A percentile compares a stretch with the other conserved stretches of the same genome.
Evolutionary conservation across 2,797 vertebrate species (phyloP).

Genomic region (Chaetophractus vellerosus): DNA sequence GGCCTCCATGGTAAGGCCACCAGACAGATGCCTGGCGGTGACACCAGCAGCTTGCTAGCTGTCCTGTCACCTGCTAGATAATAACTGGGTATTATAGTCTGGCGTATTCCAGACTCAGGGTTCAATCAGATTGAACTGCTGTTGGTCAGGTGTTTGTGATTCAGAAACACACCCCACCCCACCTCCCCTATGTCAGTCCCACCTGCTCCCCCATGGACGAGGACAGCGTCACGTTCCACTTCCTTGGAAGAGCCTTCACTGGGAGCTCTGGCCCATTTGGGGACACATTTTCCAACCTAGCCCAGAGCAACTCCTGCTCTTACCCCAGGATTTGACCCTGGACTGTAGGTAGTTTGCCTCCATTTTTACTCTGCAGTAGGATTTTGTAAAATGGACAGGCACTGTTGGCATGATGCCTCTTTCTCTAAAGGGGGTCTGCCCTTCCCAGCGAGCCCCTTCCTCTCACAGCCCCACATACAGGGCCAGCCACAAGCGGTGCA

Average conservation of each 20-base stretch:
- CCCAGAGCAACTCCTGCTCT: not conserved
- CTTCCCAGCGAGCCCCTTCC: not conserved
- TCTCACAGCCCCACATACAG: not conserved
- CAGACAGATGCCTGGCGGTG: conserved; percentile 36
- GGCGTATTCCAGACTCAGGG: conserved; percentile 57
- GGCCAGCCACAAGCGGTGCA: not conserved
- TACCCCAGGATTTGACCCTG: not conserved
- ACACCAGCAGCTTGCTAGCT: not conserved
- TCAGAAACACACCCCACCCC: conserved; percentile 43
- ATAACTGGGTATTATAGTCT: conserved; percentile 68
- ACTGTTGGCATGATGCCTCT: not conserved
- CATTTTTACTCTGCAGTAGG: conserved; percentile 51
- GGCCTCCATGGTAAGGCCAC: not conserved
- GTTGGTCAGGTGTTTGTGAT: conserved; percentile 60
- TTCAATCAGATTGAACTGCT: conserved; percentile 53
- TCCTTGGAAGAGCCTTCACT: not conserved
- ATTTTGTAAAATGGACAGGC: conserved; percentile 12
- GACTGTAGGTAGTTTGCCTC: not conserved
- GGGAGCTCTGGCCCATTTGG: not conserved
- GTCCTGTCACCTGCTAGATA: conserved; percentile 71
- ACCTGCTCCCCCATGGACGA: not conserved
- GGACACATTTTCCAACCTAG: not conserved
- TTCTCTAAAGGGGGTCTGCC: not conserved
- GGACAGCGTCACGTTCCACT: not conserved
- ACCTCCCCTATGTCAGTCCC: not conserved